A percentile compares a stretch with the other conserved stretches of the same genome.
These are phyloP conservation scores for Hucho hucho DNA, from an alignment of 2,113 vertebrate genomes.

Conservation along the genomic window DNA sequence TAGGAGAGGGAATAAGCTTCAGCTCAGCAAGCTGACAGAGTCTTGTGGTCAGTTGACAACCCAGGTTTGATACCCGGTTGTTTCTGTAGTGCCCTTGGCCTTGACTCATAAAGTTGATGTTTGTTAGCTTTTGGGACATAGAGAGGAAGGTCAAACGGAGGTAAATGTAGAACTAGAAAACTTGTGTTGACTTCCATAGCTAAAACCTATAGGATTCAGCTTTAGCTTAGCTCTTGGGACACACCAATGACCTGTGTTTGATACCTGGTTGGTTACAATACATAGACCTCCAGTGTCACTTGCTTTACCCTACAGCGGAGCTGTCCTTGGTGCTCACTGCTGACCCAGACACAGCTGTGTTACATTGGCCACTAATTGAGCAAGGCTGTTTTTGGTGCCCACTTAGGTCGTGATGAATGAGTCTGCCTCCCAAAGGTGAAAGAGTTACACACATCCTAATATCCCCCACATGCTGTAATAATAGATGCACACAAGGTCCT, in stretches of 20 bases:
- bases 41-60: too few relatives aligned
- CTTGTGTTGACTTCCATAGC: too few relatives aligned
- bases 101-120: too few relatives aligned
- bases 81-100: too few relatives aligned
- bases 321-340: slow-evolving; percentile 38
- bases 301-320: slow-evolving; percentile 9
- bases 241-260: background rate
- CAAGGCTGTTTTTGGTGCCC: slow-evolving; percentile 23
- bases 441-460: slow-evolving; percentile 51
- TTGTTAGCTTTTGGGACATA: too few relatives aligned
- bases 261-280: background rate
- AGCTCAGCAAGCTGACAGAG: too few relatives aligned
- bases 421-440: slow-evolving; percentile 47
- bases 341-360: slow-evolving; percentile 29
- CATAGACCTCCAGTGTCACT: background rate
- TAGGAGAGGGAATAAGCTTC: slow-evolving; percentile 12
- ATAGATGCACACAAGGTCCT: too few relatives aligned
- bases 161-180: too few relatives aligned
- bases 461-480: slow-evolving; percentile 45
- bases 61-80: too few relatives aligned
- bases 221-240: background rate
- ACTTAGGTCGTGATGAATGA: slow-evolving; percentile 60
- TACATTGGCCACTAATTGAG: slow-evolving; percentile 35
- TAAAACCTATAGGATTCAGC: too few relatives aligned
- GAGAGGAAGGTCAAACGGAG: too few relatives aligned